phyloP scores from a whole-genome alignment of 2,888 invertebrate species.

The Eupithecia inturbata region DNA sequence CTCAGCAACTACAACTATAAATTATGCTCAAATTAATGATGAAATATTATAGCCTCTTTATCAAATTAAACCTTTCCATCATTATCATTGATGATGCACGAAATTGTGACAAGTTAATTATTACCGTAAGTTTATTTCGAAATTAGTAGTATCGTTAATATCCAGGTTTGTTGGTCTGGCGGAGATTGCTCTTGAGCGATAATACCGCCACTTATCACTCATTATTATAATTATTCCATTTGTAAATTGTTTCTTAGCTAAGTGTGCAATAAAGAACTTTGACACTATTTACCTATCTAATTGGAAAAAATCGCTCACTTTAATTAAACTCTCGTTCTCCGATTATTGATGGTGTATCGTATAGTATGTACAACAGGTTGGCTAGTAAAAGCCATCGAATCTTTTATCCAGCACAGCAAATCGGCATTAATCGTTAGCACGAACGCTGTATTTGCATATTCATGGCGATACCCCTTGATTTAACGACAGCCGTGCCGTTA shows the following conservation, averaged over 20 bases:
- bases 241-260: neutral
- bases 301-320: neutral
- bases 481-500: slow-evolving; percentile 65
- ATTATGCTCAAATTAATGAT: too few species aligned
- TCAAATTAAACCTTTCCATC: too few species aligned
- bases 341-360: neutral
- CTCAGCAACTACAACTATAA: too few species aligned
- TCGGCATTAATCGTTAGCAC: slow-evolving; percentile 63
- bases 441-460: slow-evolving; percentile 72
- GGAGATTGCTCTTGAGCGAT: neutral
- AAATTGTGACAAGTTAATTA: neutral
- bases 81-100: neutral
- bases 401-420: slow-evolving; percentile 59
- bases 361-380: slow-evolving; percentile 54
- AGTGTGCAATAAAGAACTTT: neutral
- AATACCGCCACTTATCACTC: neutral
- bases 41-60: too few species aligned
- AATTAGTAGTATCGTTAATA: neutral
- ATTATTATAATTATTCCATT: neutral
- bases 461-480: slow-evolving; percentile 67
- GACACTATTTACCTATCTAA: neutral
- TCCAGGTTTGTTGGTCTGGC: neutral
- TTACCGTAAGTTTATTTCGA: neutral
- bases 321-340: neutral
- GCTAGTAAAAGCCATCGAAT: slow-evolving; percentile 48